A percentile compares a stretch with the other conserved stretches of the same genome.
Evolutionary conservation across 2,113 vertebrate genomes (phyloP).

Genomic region (Pollachius pollachius): DNA sequence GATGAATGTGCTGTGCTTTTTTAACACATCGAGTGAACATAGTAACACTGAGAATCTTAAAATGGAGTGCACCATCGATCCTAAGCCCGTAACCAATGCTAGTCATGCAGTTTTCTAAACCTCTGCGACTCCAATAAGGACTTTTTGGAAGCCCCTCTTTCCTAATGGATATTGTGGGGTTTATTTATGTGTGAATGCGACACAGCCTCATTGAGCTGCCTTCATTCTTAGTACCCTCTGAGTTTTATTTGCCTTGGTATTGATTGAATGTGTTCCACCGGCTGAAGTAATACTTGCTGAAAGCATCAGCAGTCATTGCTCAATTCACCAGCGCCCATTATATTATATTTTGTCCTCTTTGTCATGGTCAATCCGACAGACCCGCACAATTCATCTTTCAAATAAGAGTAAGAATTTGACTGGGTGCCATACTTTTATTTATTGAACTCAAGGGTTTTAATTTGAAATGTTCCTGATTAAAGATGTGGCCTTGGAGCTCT

Average conservation of each 20-base stretch:
- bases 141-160: background rate
- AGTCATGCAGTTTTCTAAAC: background rate
- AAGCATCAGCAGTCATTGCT: conserved; percentile 72
- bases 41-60: too few relatives aligned
- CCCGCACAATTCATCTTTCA: conserved; percentile 20
- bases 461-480: background rate
- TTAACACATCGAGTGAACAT: too few relatives aligned
- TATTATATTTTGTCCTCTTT: conserved; percentile 31
- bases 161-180: conserved; percentile 19
- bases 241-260: conserved; percentile 75
- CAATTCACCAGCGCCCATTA: conserved; percentile 51
- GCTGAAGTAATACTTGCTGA: conserved; percentile 78
- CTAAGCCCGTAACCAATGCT: background rate
- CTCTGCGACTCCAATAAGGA: background rate
- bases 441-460: background rate
- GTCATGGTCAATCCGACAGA: conserved; percentile 26
- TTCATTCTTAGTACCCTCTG: conserved; percentile 63
- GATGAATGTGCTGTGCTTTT: too few relatives aligned
- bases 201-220: conserved; percentile 47
- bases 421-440: background rate
- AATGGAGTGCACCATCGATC: too few relatives aligned
- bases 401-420: conserved; percentile 20
- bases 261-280: conserved; percentile 73
- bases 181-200: conserved; percentile 48
- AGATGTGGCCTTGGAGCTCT: too few relatives aligned